Conservation (phyloP, 2,797 vertebrate genomes). For the Syndactyla subalaris region DNA sequence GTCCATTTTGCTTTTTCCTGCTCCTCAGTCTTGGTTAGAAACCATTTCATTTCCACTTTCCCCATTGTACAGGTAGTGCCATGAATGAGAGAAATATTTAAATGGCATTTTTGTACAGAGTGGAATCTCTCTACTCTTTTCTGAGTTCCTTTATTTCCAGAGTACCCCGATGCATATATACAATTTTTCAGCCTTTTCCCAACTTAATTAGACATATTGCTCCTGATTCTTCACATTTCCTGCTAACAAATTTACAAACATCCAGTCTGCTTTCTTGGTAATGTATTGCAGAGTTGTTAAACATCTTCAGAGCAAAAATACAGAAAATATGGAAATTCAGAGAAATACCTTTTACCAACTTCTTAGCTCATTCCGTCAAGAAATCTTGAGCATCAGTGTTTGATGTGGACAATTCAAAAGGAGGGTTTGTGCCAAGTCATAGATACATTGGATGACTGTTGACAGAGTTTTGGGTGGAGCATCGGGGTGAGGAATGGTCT, state of each 20-base stretch:
- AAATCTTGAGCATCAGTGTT: not conserved
- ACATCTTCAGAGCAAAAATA: not conserved
- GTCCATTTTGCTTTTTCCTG: not conserved
- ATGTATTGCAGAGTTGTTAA: not conserved
- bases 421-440: not conserved
- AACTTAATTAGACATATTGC: not conserved
- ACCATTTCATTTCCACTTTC: not conserved
- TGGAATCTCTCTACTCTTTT: not conserved
- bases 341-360: not conserved
- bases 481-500: fast-evolving
- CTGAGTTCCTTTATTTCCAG: not conserved
- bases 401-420: not conserved
- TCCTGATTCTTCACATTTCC: not conserved
- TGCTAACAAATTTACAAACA: not conserved
- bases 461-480: not conserved
- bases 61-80: not conserved
- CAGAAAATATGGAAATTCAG: not conserved
- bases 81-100: not conserved
- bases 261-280: not conserved
- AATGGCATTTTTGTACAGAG: not conserved
- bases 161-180: not conserved
- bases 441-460: not conserved
- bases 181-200: not conserved
- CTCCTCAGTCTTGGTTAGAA: not conserved
- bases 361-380: not conserved